Evolutionary conservation across 2,888 invertebrate genomes (phyloP).

Genomic region (Machimus atricapillus): DNA sequence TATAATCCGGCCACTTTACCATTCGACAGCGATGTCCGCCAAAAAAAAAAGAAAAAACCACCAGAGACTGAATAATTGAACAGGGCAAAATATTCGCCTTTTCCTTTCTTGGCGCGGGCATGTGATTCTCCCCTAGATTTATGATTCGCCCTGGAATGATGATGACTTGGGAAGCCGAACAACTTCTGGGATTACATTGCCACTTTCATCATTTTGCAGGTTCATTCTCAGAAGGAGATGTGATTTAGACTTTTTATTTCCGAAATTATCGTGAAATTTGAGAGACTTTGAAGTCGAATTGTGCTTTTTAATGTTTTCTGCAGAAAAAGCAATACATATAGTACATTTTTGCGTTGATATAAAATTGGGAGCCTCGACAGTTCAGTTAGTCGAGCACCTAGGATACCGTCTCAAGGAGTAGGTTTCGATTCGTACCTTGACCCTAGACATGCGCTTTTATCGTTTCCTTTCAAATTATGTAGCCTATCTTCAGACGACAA

Average conservation of each 20-base stretch:
- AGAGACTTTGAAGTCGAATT: background rate
- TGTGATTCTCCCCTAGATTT: background rate
- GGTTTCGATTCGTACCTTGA: background rate
- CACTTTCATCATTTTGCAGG: background rate
- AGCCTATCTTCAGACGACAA: background rate
- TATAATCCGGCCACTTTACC: background rate
- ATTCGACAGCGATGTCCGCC: background rate
- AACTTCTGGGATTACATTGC: background rate
- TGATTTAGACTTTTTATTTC: background rate
- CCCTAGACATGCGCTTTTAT: background rate
- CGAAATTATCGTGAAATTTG: background rate
- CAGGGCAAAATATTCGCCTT: background rate
- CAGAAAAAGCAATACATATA: background rate
- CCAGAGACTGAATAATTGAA: background rate
- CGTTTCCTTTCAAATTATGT: background rate
- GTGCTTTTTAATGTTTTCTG: background rate
- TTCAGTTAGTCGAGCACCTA: background rate
- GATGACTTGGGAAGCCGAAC: background rate
- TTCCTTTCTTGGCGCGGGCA: background rate
- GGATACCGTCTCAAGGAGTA: background rate
- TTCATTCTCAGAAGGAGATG: background rate
- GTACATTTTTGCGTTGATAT: background rate
- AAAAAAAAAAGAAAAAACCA: background rate
- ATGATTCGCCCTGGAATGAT: background rate
- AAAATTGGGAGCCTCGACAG: background rate